These are phyloP conservation scores for Ceratina calcarata DNA, from an alignment of 1,140 invertebrate species.

Conservation along the genomic window DNA sequence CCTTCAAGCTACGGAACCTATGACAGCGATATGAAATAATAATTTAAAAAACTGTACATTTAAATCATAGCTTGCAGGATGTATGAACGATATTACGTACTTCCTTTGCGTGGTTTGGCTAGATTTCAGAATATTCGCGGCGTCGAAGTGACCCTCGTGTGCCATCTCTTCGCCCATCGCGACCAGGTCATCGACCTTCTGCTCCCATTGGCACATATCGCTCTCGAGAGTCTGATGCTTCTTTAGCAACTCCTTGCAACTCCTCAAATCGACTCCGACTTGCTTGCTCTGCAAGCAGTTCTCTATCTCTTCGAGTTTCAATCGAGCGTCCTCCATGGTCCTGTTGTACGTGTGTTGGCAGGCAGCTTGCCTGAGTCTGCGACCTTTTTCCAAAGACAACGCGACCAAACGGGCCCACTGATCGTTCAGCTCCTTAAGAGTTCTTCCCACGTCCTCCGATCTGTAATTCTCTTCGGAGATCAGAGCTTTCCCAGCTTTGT, in stretches of 20 bases:
- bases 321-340: constrained; percentile 89
- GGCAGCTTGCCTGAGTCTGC: constrained; percentile 88
- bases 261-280: constrained; percentile 91
- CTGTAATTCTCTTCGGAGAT: constrained; percentile 87
- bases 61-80: not conserved
- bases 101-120: constrained; percentile 88
- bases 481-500: constrained; percentile 88
- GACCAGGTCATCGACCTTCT: constrained; percentile 88
- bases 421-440: constrained; percentile 85
- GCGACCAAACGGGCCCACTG: constrained; percentile 87
- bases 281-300: constrained; percentile 88
- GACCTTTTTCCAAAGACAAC: constrained; percentile 90
- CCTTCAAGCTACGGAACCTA: constrained; percentile 83
- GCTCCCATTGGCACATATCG: constrained; percentile 89
- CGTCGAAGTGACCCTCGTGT: constrained; percentile 96
- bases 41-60: not conserved
- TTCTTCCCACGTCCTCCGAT: constrained; percentile 84
- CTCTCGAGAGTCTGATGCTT: constrained; percentile 91
- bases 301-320: constrained; percentile 90
- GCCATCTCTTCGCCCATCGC: constrained; percentile 93
- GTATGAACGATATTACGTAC: constrained; percentile 63
- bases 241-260: constrained; percentile 93
- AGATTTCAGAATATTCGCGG: constrained; percentile 89
- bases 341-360: constrained; percentile 90
- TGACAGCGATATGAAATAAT: not conserved